Evolutionary conservation across 1,140 invertebrate genomes (phyloP).

Genomic region (Myzus persicae): DNA sequence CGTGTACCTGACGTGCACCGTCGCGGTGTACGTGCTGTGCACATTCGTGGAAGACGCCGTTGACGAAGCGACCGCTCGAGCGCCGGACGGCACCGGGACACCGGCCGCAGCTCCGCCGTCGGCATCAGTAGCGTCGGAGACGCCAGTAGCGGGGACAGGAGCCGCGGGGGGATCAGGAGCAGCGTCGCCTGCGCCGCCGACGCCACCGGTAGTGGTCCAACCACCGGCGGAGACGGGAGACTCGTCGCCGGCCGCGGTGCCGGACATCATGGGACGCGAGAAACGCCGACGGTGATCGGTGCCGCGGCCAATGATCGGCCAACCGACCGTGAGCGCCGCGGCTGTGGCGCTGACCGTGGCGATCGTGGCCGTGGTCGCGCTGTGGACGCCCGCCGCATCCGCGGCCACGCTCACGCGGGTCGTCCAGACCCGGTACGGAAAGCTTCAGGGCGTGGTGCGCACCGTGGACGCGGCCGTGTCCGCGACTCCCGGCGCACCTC

Average conservation of each 20-base stretch:
- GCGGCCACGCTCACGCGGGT: conserved; percentile 69
- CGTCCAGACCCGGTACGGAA: conserved; percentile 82
- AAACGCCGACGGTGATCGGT: conserved; percentile 27
- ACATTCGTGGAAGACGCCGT: neutral
- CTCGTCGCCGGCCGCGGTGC: neutral
- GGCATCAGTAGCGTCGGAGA: neutral
- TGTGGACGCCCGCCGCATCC: neutral
- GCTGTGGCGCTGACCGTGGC: neutral
- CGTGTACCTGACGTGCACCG: conserved; percentile 13
- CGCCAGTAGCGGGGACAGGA: too few species aligned
- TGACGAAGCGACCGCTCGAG: neutral
- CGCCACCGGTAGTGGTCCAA: neutral
- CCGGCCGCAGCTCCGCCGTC: neutral
- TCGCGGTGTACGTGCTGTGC: neutral
- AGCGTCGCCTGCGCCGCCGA: neutral
- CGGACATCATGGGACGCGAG: neutral
- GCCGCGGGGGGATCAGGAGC: too few species aligned
- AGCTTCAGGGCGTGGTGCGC: conserved; percentile 79
- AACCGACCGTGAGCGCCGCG: neutral
- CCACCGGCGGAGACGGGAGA: neutral
- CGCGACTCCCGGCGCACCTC: conserved; percentile 73
- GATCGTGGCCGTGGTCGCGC: neutral
- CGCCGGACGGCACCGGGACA: neutral
- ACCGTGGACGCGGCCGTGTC: conserved; percentile 70
- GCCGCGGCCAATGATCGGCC: conserved; percentile 9